Conservation (phyloP, 2,113 vertebrate species). For the Istiophorus platypterus region DNA sequence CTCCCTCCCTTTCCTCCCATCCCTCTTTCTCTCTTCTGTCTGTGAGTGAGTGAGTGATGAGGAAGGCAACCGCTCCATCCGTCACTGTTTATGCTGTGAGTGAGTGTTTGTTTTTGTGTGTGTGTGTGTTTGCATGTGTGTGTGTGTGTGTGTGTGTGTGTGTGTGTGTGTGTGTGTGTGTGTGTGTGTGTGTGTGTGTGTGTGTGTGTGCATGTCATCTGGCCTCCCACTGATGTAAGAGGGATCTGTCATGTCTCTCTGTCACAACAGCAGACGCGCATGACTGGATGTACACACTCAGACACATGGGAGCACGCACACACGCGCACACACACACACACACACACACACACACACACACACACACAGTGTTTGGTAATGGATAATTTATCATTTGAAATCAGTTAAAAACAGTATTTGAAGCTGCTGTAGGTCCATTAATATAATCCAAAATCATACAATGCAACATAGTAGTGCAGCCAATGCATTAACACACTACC, state of each 20-base stretch:
- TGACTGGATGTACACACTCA: slow-evolving; percentile 50
- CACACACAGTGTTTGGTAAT: background rate
- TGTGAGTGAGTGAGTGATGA: slow-evolving; percentile 66
- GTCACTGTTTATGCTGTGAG: slow-evolving; percentile 55
- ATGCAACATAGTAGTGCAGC: too few species aligned
- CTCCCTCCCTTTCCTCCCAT: slow-evolving; percentile 10
- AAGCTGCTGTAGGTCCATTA: background rate
- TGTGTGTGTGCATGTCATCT: slow-evolving; percentile 53
- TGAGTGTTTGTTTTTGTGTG: slow-evolving; percentile 32
- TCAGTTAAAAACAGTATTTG: background rate
- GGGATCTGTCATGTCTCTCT: slow-evolving; percentile 76
- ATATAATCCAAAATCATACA: background rate
- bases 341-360: background rate
- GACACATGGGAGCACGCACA: background rate
- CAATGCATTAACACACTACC: too few species aligned
- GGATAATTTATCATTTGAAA: background rate
- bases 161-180: slow-evolving; percentile 40
- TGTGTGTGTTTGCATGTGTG: slow-evolving; percentile 36
- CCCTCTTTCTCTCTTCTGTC: slow-evolving; percentile 23
- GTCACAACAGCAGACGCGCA: slow-evolving; percentile 74
- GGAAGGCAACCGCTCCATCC: slow-evolving; percentile 53
- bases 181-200: slow-evolving; percentile 39
- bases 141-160: slow-evolving; percentile 32
- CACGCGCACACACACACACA: background rate
- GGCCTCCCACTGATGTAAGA: slow-evolving; percentile 71